phyloP scores from a whole-genome alignment of 2,113 vertebrate genomes.

The Forbesichthys papilliferus region DNA sequence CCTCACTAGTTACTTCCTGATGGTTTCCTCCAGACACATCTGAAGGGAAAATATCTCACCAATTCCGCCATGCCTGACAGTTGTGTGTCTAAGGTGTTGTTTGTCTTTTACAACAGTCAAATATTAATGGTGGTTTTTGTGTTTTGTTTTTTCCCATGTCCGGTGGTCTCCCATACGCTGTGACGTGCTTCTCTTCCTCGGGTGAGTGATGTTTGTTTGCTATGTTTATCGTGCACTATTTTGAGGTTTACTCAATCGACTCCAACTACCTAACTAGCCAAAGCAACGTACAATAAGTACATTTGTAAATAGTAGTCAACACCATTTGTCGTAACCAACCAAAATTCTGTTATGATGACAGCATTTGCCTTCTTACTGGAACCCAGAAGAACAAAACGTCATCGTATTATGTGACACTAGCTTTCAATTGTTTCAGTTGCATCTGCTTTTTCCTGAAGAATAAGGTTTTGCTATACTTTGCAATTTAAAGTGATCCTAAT shows the following conservation, averaged over 20 bases:
- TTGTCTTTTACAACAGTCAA: conserved; percentile 8
- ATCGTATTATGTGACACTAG: too few relatives aligned
- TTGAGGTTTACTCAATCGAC: neutral
- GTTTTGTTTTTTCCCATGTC: conserved; percentile 54
- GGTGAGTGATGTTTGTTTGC: conserved; percentile 59
- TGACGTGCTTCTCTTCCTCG: conserved; percentile 11
- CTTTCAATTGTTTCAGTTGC: too few relatives aligned
- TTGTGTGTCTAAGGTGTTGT: conserved; percentile 6
- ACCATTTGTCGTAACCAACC: too few relatives aligned
- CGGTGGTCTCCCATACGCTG: conserved; percentile 18
- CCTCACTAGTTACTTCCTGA: conserved; percentile 27
- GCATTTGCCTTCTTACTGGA: too few relatives aligned
- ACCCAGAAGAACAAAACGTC: too few relatives aligned
- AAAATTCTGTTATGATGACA: too few relatives aligned
- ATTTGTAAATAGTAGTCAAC: too few relatives aligned
- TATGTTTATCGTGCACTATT: neutral
- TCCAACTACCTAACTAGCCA: too few relatives aligned
- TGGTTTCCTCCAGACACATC: conserved; percentile 10
- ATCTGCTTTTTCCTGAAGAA: too few relatives aligned
- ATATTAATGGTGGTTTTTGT: conserved; percentile 42
- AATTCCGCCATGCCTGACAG: conserved; percentile 4
- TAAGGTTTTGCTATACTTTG: too few relatives aligned
- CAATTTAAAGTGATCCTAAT: too few relatives aligned
- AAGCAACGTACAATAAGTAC: too few relatives aligned
- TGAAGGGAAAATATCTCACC: conserved; percentile 14